A percentile compares a stretch with the other conserved stretches of the same genome.
phyloP scores from a whole-genome alignment of 2,888 invertebrate species.

The Morpho helenor region DNA sequence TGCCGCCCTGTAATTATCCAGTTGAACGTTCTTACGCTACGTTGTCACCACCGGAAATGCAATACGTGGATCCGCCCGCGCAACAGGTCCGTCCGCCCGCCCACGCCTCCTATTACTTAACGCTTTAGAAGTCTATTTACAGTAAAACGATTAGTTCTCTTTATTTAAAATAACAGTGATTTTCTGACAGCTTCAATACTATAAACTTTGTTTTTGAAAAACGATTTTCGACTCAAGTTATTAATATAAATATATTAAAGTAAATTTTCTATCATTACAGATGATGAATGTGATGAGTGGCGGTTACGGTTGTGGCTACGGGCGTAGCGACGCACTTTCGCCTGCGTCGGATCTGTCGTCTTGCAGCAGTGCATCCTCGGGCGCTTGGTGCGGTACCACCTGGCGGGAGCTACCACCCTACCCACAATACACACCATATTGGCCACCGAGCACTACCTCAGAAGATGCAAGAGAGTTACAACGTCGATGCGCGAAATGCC shows the following conservation, averaged over 20 bases:
- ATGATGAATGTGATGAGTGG: constrained; percentile 67
- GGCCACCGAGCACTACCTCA: constrained; percentile 63
- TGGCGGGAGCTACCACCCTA: constrained; percentile 70
- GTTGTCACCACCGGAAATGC: constrained; percentile 76
- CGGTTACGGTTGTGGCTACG: constrained; percentile 63
- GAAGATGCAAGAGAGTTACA: constrained; percentile 79
- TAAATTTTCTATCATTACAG: constrained; percentile 43
- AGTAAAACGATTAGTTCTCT: neutral
- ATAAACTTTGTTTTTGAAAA: too few relatives aligned
- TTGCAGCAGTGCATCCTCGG: constrained; percentile 66
- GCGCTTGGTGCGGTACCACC: constrained; percentile 55
- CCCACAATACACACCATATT: constrained; percentile 69
- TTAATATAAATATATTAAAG: neutral
- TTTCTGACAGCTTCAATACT: neutral
- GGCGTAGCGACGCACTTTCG: constrained; percentile 75
- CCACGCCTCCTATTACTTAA: constrained; percentile 42
- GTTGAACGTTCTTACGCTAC: constrained; percentile 65
- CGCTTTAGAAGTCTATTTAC: constrained; percentile 31
- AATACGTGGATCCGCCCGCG: constrained; percentile 75
- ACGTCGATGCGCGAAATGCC: constrained; percentile 86
- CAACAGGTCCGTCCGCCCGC: constrained; percentile 74
- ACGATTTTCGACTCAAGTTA: too few relatives aligned
- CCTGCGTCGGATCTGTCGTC: constrained; percentile 66
- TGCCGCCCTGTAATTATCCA: constrained; percentile 78
- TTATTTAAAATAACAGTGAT: neutral